A percentile compares a stretch with the other conserved stretches of the same genome.
Evolutionary conservation across 92 coral and sea anemone genomes (phyloP).

Genomic region (Bergia sp.): DNA sequence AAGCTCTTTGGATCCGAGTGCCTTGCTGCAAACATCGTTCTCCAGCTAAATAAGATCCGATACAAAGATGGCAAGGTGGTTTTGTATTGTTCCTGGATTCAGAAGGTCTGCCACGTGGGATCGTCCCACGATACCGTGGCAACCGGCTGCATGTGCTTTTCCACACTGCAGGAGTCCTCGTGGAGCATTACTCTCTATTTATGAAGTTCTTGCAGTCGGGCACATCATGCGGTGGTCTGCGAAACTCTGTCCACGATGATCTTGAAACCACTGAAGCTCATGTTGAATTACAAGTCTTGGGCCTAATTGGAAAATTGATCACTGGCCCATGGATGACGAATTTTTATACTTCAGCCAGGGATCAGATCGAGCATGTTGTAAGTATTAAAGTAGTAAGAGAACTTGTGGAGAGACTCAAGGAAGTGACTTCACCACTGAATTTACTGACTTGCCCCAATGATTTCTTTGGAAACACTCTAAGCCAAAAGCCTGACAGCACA

Average conservation of each 20-base stretch:
- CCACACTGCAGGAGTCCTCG: slow-evolving; percentile 21
- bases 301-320: slow-evolving; percentile 4
- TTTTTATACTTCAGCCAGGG: too few species aligned
- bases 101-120: not conserved
- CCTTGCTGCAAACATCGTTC: slow-evolving; percentile 3
- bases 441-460: too few species aligned
- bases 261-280: slow-evolving; percentile 6
- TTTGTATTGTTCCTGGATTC: slow-evolving; percentile 8
- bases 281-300: slow-evolving; percentile 13
- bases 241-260: not conserved
- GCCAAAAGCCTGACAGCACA: too few species aligned
- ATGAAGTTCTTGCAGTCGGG: slow-evolving; percentile 1
- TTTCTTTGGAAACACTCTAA: too few species aligned
- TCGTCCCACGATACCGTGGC: slow-evolving; percentile 29
- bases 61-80: slow-evolving; percentile 13
- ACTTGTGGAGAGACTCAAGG: too few species aligned
- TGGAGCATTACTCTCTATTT: slow-evolving; percentile 14
- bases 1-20: slow-evolving; percentile 8
- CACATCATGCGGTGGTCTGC: slow-evolving; percentile 15
- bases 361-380: too few species aligned
- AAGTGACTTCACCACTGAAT: too few species aligned
- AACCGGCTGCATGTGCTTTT: slow-evolving; percentile 25
- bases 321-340: slow-evolving; percentile 16
- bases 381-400: too few species aligned
- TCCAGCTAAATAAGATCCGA: not conserved